Evolutionary conservation across 2,888 invertebrate species (phyloP).

Genomic region (Subacronicta megacephala): DNA sequence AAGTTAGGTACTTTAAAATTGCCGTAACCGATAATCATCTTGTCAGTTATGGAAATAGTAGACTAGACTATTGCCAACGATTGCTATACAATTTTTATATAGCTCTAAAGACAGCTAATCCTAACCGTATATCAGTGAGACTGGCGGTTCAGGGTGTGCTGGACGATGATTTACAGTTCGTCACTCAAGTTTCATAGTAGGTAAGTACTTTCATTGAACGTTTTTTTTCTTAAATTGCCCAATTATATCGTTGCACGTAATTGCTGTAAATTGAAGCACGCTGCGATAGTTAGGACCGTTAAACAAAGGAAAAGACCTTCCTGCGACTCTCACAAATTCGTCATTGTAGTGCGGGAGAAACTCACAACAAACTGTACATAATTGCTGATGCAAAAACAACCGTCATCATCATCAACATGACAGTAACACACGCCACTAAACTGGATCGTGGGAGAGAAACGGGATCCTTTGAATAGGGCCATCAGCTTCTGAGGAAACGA

Average conservation of each 20-base stretch:
- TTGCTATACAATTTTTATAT: too few species aligned
- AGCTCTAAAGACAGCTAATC: too few species aligned
- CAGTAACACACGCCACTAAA: conserved; percentile 84
- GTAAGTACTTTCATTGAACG: conserved; percentile 63
- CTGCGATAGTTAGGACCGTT: conserved; percentile 76
- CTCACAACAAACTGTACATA: conserved; percentile 84
- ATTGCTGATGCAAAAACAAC: conserved; percentile 87
- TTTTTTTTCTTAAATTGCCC: conserved; percentile 67
- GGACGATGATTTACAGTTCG: too few species aligned
- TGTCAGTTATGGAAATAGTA: conserved; percentile 5
- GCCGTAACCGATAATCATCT: conserved; percentile 58
- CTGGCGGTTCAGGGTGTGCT: too few species aligned
- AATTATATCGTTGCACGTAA: conserved; percentile 76
- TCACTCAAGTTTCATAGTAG: conserved; percentile 32
- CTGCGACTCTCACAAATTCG: conserved; percentile 82
- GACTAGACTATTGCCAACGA: too few species aligned
- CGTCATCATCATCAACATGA: conserved; percentile 82
- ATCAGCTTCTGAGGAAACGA: conserved; percentile 79
- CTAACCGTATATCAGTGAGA: too few species aligned
- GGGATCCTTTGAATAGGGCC: conserved; percentile 81
- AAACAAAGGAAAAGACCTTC: conserved; percentile 80
- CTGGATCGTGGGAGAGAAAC: conserved; percentile 88
- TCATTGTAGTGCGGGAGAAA: conserved; percentile 85
- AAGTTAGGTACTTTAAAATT: conserved; percentile 45
- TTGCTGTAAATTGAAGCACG: conserved; percentile 65